Evolutionary conservation across 2,797 vertebrate species (phyloP).

Genomic region (Lates japonicus): DNA sequence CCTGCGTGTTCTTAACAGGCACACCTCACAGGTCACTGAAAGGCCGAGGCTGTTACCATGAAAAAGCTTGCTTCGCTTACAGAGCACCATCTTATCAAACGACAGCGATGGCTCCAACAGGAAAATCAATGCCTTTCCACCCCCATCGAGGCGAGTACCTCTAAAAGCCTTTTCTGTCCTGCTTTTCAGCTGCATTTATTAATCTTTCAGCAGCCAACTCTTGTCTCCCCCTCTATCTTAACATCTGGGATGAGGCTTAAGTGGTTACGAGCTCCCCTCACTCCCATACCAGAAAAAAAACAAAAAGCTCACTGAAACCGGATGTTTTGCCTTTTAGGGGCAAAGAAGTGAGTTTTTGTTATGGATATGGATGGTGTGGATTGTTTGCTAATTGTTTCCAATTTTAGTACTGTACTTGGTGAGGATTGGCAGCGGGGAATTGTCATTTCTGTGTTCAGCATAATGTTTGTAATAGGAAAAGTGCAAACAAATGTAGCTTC

Average conservation of each 20-base stretch:
- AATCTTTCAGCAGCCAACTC: constrained; percentile 77
- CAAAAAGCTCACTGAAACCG: background rate
- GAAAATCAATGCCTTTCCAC: constrained; percentile 75
- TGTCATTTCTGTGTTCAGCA: background rate
- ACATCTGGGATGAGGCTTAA: constrained; percentile 69
- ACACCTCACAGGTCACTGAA: constrained; percentile 64
- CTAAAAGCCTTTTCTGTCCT: constrained; percentile 74
- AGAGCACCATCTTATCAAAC: constrained; percentile 63
- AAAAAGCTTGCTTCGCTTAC: constrained; percentile 62
- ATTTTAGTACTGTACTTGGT: background rate
- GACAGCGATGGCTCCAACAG: constrained; percentile 66
- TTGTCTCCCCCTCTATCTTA: constrained; percentile 62
- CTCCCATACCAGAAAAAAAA: constrained; percentile 1
- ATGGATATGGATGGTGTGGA: background rate
- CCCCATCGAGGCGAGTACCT: constrained; percentile 49
- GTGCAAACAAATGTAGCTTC: constrained; percentile 24
- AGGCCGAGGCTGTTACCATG: constrained; percentile 68
- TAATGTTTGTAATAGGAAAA: constrained; percentile 25
- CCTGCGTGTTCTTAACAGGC: constrained; percentile 43
- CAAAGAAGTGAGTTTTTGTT: constrained; percentile 14
- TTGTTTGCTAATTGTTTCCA: constrained; percentile 24
- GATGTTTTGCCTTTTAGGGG: constrained; percentile 8
- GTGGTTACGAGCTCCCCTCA: constrained; percentile 41
- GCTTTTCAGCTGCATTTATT: constrained; percentile 71
- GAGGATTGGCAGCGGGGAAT: background rate